A percentile compares a stretch with the other conserved stretches of the same genome.
Conservation (phyloP, 2,888 invertebrate species). For the Gisinianus flammeolus region DNA sequence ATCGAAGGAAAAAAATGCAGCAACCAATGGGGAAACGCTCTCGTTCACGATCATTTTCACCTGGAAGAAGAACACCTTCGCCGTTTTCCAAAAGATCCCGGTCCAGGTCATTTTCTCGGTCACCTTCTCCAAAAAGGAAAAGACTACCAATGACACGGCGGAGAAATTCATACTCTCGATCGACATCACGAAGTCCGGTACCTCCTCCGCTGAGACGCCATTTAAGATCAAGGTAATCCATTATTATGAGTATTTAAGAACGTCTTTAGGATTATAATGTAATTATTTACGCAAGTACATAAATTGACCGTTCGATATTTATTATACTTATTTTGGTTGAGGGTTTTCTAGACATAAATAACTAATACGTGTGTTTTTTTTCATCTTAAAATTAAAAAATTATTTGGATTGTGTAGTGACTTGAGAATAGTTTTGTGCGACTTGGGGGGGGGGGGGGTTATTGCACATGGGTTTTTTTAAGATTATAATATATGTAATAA, state of each 20-base stretch:
- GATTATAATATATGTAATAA: too few species aligned
- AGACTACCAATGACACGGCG: constrained; percentile 50
- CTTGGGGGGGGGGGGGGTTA: too few species aligned
- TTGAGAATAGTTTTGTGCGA: too few species aligned
- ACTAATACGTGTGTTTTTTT: too few species aligned
- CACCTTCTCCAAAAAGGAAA: constrained; percentile 61
- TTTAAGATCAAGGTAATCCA: constrained; percentile 46
- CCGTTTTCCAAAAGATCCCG: constrained; percentile 58
- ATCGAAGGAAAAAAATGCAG: constrained; percentile 64
- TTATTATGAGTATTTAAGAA: neutral
- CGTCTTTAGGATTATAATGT: constrained; percentile 2
- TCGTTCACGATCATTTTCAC: constrained; percentile 62
- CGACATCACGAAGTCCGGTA: constrained; percentile 62
- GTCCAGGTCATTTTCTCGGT: constrained; percentile 59
- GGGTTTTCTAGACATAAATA: too few species aligned
- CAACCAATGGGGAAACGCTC: constrained; percentile 62
- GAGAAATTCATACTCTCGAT: constrained; percentile 59
- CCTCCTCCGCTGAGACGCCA: constrained; percentile 55
- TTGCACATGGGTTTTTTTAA: too few species aligned
- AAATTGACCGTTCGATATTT: too few species aligned
- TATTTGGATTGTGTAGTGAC: too few species aligned
- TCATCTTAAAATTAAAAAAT: too few species aligned
- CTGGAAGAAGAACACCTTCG: constrained; percentile 59
- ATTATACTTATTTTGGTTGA: neutral
- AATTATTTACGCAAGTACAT: too few species aligned